Evolutionary conservation across 2,888 invertebrate species (phyloP), one percentile per base, ranked within the genome.

Genomic region (Entomobrya multifasciata): DNA sequence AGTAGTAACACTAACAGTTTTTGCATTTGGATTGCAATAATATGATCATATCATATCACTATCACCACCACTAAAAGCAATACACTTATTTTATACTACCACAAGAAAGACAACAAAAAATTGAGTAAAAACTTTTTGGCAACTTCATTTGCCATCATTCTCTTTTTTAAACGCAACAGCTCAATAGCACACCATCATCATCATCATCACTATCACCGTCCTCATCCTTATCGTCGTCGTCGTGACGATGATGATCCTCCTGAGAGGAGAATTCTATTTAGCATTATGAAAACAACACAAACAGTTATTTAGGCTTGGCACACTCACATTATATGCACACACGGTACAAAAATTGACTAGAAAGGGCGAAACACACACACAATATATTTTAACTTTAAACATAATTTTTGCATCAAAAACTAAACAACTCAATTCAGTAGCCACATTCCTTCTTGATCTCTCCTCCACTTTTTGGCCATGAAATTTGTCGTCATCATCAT

Each of bases 111-210:
- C 17, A 60, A 60, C 27, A 67, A 67, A 72, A 60, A 77, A 17
- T 60, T 72, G n/a, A 72, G 72, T 72, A 78, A 78, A 78, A 47
- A 65, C 60, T 60, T 57, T n/a, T 60, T 77, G 77, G 60, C 77
- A 77, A 78, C 78, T 78, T 55, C 44, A 78, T 78, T 78, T 78
- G 62, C 77, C 41, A 77, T 60, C 60, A 36, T 70, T 22, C n/a
- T 17, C 70, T 20, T 22, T n/a, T n/a, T n/a, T n/a, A 3, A 41
- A 30, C n/a, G 65, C 13, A 41, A 20, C 70, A 70, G 22, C 36
- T 36, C 36, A 36, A 36, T 36, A n/a, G n/a, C n/a, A n/a, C n/a
- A 36, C 36, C 36, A 74, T 52, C 70, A 44, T 65, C 47, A 20
- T 70, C 67, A 67, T 41, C n/a, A 13, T n/a, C 76, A 76, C 11